A percentile compares a stretch with the other conserved stretches of the same genome.
Evolutionary conservation across 30 jellyfish, hydroid and myxozoan species (phyloP).

Genomic region (Nemopilema nomurai): DNA sequence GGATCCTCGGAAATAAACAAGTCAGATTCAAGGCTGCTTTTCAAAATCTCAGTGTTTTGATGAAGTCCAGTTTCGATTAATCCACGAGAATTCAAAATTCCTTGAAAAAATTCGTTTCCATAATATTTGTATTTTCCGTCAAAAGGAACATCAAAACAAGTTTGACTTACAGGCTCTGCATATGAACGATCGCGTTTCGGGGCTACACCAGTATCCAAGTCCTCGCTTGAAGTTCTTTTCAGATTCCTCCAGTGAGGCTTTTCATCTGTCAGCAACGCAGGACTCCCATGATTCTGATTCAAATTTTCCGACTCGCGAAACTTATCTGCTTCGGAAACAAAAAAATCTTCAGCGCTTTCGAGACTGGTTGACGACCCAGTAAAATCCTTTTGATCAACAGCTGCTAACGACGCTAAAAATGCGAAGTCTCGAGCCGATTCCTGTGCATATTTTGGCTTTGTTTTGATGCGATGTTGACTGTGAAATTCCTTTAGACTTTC

Average conservation of each 20-base stretch:
- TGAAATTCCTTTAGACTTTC: conserved; percentile 11
- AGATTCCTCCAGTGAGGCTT: neutral
- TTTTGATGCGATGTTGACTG: conserved; percentile 4
- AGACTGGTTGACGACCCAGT: conserved; percentile 38
- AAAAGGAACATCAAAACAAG: conserved; percentile 40
- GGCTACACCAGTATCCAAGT: neutral
- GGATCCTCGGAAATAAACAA: neutral
- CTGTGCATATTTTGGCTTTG: conserved; percentile 17
- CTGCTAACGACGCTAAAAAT: conserved; percentile 32
- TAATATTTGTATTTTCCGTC: conserved; percentile 34
- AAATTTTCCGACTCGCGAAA: neutral
- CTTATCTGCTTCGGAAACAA: conserved; percentile 8
- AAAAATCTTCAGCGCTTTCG: conserved; percentile 34
- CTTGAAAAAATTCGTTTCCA: conserved; percentile 27
- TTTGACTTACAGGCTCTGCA: conserved; percentile 12
- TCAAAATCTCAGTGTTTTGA: neutral
- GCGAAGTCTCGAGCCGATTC: neutral
- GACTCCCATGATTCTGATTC: neutral
- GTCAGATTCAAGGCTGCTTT: neutral
- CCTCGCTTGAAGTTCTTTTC: conserved; percentile 18
- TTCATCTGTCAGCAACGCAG: conserved; percentile 17
- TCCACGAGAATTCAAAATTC: neutral
- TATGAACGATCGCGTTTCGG: conserved; percentile 13
- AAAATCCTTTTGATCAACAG: conserved; percentile 46
- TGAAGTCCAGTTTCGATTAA: neutral